Conservation (phyloP, 2,888 invertebrate species). For the Malacosoma neustria region DNA sequence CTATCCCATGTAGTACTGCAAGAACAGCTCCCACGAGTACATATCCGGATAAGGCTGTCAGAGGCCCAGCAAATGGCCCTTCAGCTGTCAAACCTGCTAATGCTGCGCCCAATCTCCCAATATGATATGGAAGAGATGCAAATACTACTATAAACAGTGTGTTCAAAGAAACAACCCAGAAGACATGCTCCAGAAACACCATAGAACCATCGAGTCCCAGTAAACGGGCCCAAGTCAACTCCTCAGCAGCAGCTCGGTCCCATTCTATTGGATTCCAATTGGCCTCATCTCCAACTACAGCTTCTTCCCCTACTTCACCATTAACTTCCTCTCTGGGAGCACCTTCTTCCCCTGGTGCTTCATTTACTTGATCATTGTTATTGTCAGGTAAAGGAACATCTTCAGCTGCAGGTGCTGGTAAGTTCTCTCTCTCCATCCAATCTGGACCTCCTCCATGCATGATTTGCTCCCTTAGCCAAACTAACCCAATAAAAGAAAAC, state of each 20-base stretch:
- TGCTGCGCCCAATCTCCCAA: slow-evolving; percentile 89
- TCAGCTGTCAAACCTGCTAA: slow-evolving; percentile 65
- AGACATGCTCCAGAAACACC: slow-evolving; percentile 98
- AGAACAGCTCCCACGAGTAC: slow-evolving; percentile 89
- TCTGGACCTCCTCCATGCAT: slow-evolving; percentile 97
- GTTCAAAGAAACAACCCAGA: slow-evolving; percentile 98
- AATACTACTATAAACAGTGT: slow-evolving; percentile 97
- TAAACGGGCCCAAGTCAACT: slow-evolving; percentile 97
- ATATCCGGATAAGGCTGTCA: slow-evolving; percentile 95
- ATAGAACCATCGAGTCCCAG: slow-evolving; percentile 97
- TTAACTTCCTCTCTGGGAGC: slow-evolving; percentile 47
- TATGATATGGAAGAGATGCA: slow-evolving; percentile 97
- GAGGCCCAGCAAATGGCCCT: slow-evolving; percentile 93
- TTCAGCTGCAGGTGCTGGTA: slow-evolving; percentile 64
- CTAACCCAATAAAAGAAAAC: slow-evolving; percentile 95
- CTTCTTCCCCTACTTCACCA: slow-evolving; percentile 61
- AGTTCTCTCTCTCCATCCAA: slow-evolving; percentile 89
- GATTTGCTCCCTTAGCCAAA: slow-evolving; percentile 98
- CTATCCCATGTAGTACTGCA: slow-evolving; percentile 88
- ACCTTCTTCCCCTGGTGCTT: slow-evolving; percentile 43
- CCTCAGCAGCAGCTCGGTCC: slow-evolving; percentile 98
- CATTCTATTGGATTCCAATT: slow-evolving; percentile 99
- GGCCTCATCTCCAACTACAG: slow-evolving; percentile 82
- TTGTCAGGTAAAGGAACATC: slow-evolving; percentile 59
- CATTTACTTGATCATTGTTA: slow-evolving; percentile 63